Base-by-base conservation (phyloP, 2,797 vertebrate genomes). In the Helicolenus hilgendorfi region DNA sequence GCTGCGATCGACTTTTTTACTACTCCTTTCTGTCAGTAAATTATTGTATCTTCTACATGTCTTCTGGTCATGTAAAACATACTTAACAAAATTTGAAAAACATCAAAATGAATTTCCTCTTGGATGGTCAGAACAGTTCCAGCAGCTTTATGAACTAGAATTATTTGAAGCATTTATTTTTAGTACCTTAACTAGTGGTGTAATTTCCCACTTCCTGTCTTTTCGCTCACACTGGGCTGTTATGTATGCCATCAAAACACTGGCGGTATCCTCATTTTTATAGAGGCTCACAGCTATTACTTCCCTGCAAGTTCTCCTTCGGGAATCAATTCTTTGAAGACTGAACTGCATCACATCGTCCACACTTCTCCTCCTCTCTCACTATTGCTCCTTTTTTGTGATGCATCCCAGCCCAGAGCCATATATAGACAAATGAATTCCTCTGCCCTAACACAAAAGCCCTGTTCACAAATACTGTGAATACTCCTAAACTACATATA, bases 321-420 rank as follows among this genome's bases (percentile, higher is more conserved):
- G 89, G 85, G 87, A 88, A 79, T 76, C 62, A 77, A 38, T 79
- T 91, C 71, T 88, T 93, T 88, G 89, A 89, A 93, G 79, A 79
- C 72, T 73, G 64, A 82, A 84, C 77, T 58, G 74, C 56, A 58
- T 27, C 26, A 18, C 77, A 24, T 36, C 7, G 0, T 56, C 56
- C 35, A 18, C 70, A 29, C 35, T 59, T 84, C 62, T 63, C 22
- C 27, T 59, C 26, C 27, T 76, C 36, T 26, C 58, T 81, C 35
- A 18, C 45, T 11, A 14, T 45, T 22, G 11, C 26, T 49, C 74
- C 29, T 11, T 63, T 33, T 49, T 49, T n/a, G 35, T 24, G 36
- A 70, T 55, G 31, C 33, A n/a, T 1, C 3, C 11, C 4, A 35
- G 13, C 31, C 38, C 11, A 18, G 36, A 87, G 60, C 55, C 59